These are phyloP conservation scores for Marmota flaviventris DNA, from an alignment of 2,113 vertebrate species.

Conservation along the genomic window DNA sequence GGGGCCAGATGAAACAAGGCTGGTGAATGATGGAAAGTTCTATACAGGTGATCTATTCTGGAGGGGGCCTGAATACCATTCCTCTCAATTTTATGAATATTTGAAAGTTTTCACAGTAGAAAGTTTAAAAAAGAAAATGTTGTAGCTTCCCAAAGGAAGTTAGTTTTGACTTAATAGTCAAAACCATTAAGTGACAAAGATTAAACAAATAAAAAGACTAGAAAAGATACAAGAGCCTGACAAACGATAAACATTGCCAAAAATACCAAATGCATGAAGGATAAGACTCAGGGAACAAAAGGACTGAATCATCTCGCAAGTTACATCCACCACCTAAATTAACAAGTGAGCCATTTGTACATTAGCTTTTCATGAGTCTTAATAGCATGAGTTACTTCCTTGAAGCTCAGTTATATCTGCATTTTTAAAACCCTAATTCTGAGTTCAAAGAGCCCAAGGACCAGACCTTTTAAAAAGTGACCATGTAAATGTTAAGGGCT, in stretches of 20 bases:
- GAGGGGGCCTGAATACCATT: too few relatives aligned
- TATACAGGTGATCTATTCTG: too few relatives aligned
- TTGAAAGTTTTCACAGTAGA: too few relatives aligned
- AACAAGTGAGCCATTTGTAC: neutral
- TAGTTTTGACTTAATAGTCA: too few relatives aligned
- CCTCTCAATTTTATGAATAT: too few relatives aligned
- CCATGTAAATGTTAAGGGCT: neutral
- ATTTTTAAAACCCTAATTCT: conserved; percentile 12
- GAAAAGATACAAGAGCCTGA: too few relatives aligned
- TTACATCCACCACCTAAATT: neutral
- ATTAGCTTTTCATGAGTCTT: neutral
- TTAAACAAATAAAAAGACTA: too few relatives aligned
- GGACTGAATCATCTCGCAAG: neutral
- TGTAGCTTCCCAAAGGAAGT: too few relatives aligned
- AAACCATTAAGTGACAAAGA: too few relatives aligned
- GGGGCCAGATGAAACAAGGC: neutral
- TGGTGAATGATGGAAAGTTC: neutral
- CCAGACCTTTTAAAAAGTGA: neutral
- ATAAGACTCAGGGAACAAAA: neutral
- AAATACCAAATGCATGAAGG: neutral
- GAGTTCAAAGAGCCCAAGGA: neutral
- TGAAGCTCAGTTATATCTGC: neutral
- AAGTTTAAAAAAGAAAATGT: too few relatives aligned
- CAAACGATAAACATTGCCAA: too few relatives aligned
- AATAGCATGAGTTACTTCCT: neutral